A percentile compares a stretch with the other conserved stretches of the same genome.
Evolutionary conservation across 1,140 invertebrate species (phyloP).

Genomic region (Musca vetustissima): DNA sequence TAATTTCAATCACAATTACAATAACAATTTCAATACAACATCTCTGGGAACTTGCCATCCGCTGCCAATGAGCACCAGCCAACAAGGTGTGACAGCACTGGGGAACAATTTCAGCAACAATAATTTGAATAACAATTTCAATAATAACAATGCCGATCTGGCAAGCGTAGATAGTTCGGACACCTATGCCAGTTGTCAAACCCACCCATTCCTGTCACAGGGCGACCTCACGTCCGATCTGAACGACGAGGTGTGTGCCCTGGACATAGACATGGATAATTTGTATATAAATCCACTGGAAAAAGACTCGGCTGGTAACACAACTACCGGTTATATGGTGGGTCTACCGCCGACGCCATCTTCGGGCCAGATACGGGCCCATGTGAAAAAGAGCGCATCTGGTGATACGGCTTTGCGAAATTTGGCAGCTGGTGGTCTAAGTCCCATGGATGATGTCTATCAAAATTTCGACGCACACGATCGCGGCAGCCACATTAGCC

Average conservation of each 20-base stretch:
- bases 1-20: conserved; percentile 56
- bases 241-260: conserved; percentile 56
- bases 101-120: conserved; percentile 41
- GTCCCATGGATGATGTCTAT: conserved; percentile 60
- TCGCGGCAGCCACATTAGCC: conserved; percentile 63
- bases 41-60: conserved; percentile 34
- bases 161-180: conserved; percentile 83
- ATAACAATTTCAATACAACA: conserved; percentile 58
- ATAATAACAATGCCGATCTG: conserved; percentile 64
- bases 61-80: conserved; percentile 29
- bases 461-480: conserved; percentile 60
- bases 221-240: conserved; percentile 75
- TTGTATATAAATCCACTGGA: conserved; percentile 91
- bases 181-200: conserved; percentile 94
- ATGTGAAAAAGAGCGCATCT: conserved; percentile 76
- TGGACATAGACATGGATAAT: conserved; percentile 69
- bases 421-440: conserved; percentile 52
- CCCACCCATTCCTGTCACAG: conserved; percentile 87
- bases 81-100: conserved; percentile 34
- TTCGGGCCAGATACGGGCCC: conserved; percentile 38
- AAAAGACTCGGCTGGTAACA: conserved; percentile 53
- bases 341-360: conserved; percentile 41
- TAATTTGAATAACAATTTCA: conserved; percentile 42
- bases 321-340: conserved; percentile 47
- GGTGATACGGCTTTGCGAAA: conserved; percentile 68